phyloP scores from a whole-genome alignment of 2,113 vertebrate species.

The Stegastes partitus region DNA sequence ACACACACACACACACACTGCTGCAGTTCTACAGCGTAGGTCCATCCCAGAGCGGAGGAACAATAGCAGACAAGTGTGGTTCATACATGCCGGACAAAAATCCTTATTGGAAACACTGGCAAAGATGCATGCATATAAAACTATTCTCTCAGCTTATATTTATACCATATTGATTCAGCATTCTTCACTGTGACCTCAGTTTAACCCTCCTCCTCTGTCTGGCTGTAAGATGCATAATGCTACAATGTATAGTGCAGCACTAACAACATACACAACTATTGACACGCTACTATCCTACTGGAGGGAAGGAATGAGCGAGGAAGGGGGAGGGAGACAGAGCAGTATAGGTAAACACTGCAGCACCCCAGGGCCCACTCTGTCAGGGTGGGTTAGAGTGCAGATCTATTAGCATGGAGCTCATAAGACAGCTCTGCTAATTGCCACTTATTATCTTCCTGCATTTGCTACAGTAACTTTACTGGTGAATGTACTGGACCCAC shows the following conservation, averaged over 20 bases:
- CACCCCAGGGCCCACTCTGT: slow-evolving; percentile 36
- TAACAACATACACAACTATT: not conserved
- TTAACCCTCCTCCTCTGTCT: slow-evolving; percentile 37
- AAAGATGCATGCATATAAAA: not conserved
- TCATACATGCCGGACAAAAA: slow-evolving; percentile 8
- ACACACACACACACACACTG: slow-evolving; percentile 14
- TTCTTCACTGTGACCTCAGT: slow-evolving; percentile 48
- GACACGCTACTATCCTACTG: not conserved
- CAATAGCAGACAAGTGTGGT: slow-evolving; percentile 40
- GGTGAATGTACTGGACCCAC: slow-evolving; percentile 40
- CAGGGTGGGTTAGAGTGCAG: slow-evolving; percentile 44
- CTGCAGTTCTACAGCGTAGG: slow-evolving; percentile 1
- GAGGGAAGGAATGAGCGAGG: not conserved
- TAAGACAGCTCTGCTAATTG: slow-evolving; percentile 59
- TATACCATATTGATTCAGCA: not conserved
- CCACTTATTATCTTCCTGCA: slow-evolving; percentile 41
- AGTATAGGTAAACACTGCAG: slow-evolving; percentile 30
- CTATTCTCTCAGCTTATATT: not conserved
- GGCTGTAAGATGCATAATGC: not conserved
- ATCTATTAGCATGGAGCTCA: slow-evolving; percentile 46
- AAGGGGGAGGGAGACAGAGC: slow-evolving; percentile 4
- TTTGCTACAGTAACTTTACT: slow-evolving; percentile 33
- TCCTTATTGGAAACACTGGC: slow-evolving; percentile 8
- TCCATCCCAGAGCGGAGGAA: slow-evolving; percentile 1
- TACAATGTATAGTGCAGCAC: slow-evolving; percentile 25